phyloP scores from a whole-genome alignment of 2,888 invertebrate genomes.

The Scaptomyza parva region DNA sequence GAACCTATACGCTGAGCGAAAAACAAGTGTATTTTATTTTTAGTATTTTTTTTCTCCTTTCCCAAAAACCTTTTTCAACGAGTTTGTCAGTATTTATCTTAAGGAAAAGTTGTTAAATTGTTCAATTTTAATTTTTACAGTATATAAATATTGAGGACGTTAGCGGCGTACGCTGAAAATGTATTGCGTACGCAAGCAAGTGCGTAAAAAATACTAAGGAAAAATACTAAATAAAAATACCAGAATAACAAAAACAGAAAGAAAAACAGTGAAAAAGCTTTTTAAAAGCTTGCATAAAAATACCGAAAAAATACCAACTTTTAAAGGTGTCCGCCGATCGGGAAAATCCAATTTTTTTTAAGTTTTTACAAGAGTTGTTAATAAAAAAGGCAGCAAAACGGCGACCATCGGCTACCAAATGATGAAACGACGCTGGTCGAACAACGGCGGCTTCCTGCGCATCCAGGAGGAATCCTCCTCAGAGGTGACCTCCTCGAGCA shows the following conservation, averaged over 20 bases:
- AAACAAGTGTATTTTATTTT: slow-evolving; percentile 23
- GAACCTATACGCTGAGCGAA: slow-evolving; percentile 47
- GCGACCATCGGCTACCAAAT: slow-evolving; percentile 82
- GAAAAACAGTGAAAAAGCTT: not conserved
- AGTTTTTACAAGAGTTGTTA: slow-evolving; percentile 1
- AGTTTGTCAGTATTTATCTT: slow-evolving; percentile 42
- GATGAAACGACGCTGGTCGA: slow-evolving; percentile 92
- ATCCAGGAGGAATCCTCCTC: slow-evolving; percentile 91
- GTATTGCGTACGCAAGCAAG: slow-evolving; percentile 80
- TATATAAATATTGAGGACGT: slow-evolving; percentile 47
- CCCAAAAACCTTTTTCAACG: slow-evolving; percentile 38
- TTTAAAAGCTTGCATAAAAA: not conserved
- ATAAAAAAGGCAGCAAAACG: slow-evolving; percentile 64
- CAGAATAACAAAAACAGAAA: not conserved
- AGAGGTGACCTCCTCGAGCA: slow-evolving; percentile 90
- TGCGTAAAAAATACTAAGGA: slow-evolving; percentile 76
- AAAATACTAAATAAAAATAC: slow-evolving; percentile 19
- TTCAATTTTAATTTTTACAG: slow-evolving; percentile 60
- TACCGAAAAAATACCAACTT: not conserved
- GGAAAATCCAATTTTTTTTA: not conserved
- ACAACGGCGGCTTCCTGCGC: slow-evolving; percentile 90
- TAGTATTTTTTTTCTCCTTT: slow-evolving; percentile 6
- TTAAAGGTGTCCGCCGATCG: slow-evolving; percentile 46
- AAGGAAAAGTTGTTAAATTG: slow-evolving; percentile 21
- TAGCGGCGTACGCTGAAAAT: slow-evolving; percentile 55